These are phyloP conservation scores for Onychomys torridus DNA, from an alignment of 2,797 vertebrate genomes.

Conservation along the genomic window DNA sequence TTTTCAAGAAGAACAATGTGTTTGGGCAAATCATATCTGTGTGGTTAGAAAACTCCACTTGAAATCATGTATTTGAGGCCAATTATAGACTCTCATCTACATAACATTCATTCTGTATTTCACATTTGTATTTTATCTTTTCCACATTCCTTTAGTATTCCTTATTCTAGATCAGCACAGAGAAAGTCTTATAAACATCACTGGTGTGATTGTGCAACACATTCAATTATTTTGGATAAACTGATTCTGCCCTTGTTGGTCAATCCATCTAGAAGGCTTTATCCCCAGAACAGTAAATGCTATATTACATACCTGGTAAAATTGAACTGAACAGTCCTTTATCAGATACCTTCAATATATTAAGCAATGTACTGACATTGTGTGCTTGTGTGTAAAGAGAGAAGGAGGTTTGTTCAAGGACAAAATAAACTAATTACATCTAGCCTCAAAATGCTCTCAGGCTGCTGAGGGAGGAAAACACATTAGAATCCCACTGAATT, in stretches of 20 bases:
- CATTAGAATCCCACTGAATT: neutral
- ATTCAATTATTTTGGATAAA: conserved; percentile 45
- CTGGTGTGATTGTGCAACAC: neutral
- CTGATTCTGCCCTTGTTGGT: neutral
- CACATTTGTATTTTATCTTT: neutral
- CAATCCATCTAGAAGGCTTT: neutral
- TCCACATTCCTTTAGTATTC: neutral
- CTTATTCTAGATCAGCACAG: neutral
- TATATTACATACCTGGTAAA: conserved; percentile 24
- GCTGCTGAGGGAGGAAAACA: conserved; percentile 7
- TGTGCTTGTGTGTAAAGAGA: neutral
- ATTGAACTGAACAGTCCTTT: conserved; percentile 16
- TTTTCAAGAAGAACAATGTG: neutral
- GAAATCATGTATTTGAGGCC: neutral
- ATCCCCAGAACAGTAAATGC: neutral
- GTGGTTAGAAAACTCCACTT: neutral
- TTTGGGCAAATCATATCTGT: conserved; percentile 3
- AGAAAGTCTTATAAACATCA: neutral
- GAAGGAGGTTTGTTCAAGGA: neutral
- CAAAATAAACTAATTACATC: conserved; percentile 37
- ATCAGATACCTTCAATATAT: conserved; percentile 38
- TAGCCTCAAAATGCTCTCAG: conserved; percentile 12
- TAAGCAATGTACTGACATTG: conserved; percentile 20
- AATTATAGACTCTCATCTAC: neutral
- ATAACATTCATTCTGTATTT: neutral